phyloP scores from a whole-genome alignment of 2,888 invertebrate species.

The Scotopteryx bipunctaria region DNA sequence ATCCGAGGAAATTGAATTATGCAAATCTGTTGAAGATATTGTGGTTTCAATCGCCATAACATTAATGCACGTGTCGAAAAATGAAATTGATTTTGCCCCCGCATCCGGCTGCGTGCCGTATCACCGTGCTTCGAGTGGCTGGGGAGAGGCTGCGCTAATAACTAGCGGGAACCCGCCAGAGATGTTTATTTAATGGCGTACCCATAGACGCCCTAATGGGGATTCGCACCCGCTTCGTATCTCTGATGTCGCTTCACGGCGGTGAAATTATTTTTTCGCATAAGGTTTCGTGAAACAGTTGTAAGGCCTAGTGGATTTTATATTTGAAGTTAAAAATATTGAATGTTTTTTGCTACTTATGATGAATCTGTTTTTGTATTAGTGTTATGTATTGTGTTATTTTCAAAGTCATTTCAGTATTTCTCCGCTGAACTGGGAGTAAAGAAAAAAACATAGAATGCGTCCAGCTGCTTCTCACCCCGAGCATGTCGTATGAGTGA shows the following conservation, averaged over 20 bases:
- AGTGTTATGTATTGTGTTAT: too few species aligned
- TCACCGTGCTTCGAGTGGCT: slow-evolving; percentile 74
- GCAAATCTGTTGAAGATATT: slow-evolving; percentile 42
- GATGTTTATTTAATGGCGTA: slow-evolving; percentile 82
- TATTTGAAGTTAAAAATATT: background rate
- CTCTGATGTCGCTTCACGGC: slow-evolving; percentile 38
- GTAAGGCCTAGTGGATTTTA: background rate
- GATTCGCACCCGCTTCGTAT: slow-evolving; percentile 49
- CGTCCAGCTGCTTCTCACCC: too few species aligned
- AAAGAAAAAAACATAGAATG: too few species aligned
- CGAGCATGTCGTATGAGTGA: too few species aligned
- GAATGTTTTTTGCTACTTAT: background rate
- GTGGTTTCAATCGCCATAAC: slow-evolving; percentile 67
- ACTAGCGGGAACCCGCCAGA: slow-evolving; percentile 74
- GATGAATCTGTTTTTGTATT: too few species aligned
- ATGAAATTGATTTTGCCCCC: slow-evolving; percentile 80
- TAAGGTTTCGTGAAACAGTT: slow-evolving; percentile 25
- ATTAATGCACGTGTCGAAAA: slow-evolving; percentile 80
- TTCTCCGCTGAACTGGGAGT: too few species aligned
- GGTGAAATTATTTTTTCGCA: slow-evolving; percentile 52
- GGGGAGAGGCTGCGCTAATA: slow-evolving; percentile 76
- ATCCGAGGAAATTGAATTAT: slow-evolving; percentile 35
- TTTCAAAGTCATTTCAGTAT: too few species aligned
- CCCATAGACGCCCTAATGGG: slow-evolving; percentile 78
- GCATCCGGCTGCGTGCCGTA: slow-evolving; percentile 79